Evolutionary conservation across 2,888 invertebrate genomes (phyloP), one percentile per base, ranked within the genome.

Genomic region (Leptinotarsa juncta): DNA sequence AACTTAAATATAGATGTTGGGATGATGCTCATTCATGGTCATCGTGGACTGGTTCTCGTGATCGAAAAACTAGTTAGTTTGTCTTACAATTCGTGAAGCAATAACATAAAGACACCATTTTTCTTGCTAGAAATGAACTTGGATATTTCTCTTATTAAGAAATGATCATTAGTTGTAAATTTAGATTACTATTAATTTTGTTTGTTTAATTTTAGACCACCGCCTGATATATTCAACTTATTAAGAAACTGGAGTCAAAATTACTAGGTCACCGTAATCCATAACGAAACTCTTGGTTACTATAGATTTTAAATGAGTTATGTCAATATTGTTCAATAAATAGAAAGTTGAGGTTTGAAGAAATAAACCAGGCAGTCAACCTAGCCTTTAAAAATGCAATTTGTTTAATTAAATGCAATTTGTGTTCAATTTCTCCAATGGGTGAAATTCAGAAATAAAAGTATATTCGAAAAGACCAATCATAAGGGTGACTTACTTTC

Each of bases 251-350:
- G 3, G 42, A 42, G 42, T 42, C 42, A 42, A 42, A 42, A 42
- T 42, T 42, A 57, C 20, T 57, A 16, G 57, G 57, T 57, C 23
- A 57, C 20, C 23, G 57, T 15, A 57, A 26, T 57, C 15, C 23
- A 14, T 57, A 57, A 20, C 57, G 57, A 57, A 57, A 57, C 14
- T 23, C 20, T 57, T 4, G 23, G 57, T 57, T 14, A 57, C 57
- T 20, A 57, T 57, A 57, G 20, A 57, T 57, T 32, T 62, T 62
- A 14, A 32, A 62, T 62, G 62, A 42, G 62, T 62, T 32, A 62
- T 42, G 62, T 32, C 42, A 62, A 62, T 62, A 62, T 62, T 62
- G 62, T 62, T 42, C 62, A 62, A 42, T 42, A 42, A 62, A 62
- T 62, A 62, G 62, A 62, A 62, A 62, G 62, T 62, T 57, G 23